phyloP scores from a whole-genome alignment of 2,113 vertebrate genomes.

The Cepphus grylle region DNA sequence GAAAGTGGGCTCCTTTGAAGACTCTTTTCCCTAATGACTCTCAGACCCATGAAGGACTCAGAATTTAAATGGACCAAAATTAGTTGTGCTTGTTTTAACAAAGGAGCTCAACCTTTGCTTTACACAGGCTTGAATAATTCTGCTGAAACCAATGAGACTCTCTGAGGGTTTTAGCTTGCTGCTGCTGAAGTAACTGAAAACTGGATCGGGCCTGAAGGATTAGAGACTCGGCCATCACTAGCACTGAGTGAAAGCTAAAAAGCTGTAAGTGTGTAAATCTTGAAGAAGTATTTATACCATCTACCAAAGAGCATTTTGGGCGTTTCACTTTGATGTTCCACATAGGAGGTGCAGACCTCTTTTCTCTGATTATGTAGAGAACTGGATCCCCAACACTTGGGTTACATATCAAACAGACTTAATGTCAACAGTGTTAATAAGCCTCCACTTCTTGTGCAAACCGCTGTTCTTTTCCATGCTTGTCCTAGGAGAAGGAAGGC shows the following conservation, averaged over 20 bases:
- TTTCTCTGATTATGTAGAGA: not conserved
- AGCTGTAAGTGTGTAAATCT: not conserved
- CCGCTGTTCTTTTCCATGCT: not conserved
- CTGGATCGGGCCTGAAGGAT: not conserved
- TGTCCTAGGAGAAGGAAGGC: not conserved
- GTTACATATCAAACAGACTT: not conserved
- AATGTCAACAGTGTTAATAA: not conserved
- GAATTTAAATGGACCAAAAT: not conserved
- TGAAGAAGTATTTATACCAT: not conserved
- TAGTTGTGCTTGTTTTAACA: not conserved
- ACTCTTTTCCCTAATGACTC: not conserved
- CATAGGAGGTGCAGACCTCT: not conserved
- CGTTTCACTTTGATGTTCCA: not conserved
- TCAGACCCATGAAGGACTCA: not conserved
- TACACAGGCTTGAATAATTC: slow-evolving; percentile 1
- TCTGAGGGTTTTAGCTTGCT: not conserved
- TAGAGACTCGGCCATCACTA: not conserved
- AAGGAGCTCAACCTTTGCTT: not conserved
- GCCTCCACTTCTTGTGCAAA: not conserved
- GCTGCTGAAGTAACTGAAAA: not conserved
- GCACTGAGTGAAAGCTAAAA: not conserved
- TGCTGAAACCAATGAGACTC: not conserved
- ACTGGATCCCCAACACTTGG: not conserved
- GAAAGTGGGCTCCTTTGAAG: not conserved
- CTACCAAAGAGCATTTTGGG: not conserved